Evolutionary conservation across 2,888 invertebrate species (phyloP).

Genomic region (Polia nebulosa): DNA sequence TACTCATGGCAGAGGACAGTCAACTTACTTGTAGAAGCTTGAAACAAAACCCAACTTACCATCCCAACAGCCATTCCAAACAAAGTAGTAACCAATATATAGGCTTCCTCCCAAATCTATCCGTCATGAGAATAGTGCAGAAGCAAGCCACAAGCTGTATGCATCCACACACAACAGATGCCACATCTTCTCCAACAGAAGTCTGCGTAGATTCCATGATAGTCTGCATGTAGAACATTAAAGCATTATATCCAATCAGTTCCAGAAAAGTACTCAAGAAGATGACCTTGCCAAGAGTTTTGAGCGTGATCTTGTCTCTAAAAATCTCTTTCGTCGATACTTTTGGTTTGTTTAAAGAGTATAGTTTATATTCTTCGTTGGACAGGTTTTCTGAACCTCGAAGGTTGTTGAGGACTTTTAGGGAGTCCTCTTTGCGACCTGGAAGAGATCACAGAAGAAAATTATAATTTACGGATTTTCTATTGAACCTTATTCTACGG

Average conservation of each 20-base stretch:
- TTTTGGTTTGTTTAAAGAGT: conserved; percentile 18
- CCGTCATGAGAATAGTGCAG: conserved; percentile 22
- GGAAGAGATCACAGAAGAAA: not conserved
- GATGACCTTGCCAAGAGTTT: conserved; percentile 28
- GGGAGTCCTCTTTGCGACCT: conserved; percentile 27
- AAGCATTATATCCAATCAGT: conserved; percentile 29
- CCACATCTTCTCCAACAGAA: conserved; percentile 15
- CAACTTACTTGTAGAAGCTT: no score
- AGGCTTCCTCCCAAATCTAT: conserved; percentile 36
- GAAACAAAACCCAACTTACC: conserved; percentile 2
- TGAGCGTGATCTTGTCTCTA: conserved; percentile 18
- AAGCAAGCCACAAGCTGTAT: conserved; percentile 36
- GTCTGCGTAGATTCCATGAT: conserved; percentile 31
- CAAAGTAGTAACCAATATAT: conserved; percentile 10
- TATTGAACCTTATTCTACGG: no score
- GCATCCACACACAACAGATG: conserved; percentile 31
- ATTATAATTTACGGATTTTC: not conserved
- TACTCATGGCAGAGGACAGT: no score
- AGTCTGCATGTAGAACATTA: conserved; percentile 29
- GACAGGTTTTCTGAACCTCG: conserved; percentile 30
- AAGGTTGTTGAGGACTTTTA: conserved; percentile 10
- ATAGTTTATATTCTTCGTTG: conserved; percentile 34
- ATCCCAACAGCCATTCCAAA: conserved; percentile 30
- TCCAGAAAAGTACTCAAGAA: conserved; percentile 23
- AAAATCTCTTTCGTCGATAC: conserved; percentile 13